Evolutionary conservation across 2,888 invertebrate genomes (phyloP).

Genomic region (Xiphydria camelus): DNA sequence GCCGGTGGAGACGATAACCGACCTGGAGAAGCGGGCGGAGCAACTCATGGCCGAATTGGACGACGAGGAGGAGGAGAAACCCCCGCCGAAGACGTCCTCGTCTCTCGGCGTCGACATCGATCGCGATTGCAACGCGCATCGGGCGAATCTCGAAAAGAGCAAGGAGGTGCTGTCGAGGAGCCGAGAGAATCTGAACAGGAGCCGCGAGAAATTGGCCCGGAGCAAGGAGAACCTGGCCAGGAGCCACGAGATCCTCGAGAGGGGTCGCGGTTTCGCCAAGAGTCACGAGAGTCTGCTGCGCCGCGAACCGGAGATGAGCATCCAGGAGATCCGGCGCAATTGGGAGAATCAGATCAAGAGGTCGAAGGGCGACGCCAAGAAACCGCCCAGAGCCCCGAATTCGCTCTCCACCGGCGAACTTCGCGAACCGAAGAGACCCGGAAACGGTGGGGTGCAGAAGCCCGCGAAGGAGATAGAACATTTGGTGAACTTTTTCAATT

Average conservation of each 20-base stretch:
- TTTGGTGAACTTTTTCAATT: constrained; percentile 53
- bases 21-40: constrained; percentile 47
- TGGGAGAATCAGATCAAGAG: constrained; percentile 47
- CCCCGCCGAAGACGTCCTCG: background rate
- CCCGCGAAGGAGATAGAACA: constrained; percentile 50
- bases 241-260: constrained; percentile 22
- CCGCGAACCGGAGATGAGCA: constrained; percentile 36
- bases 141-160: constrained; percentile 19
- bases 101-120: constrained; percentile 23
- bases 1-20: constrained; percentile 48
- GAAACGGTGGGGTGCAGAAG: constrained; percentile 28
- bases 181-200: constrained; percentile 16
- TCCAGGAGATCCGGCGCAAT: constrained; percentile 47
- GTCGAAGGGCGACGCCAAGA: constrained; percentile 14
- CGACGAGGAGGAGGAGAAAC: constrained; percentile 48
- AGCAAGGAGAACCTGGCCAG: constrained; percentile 19
- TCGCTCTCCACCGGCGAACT: constrained; percentile 7
- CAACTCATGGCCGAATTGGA: constrained; percentile 48
- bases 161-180: constrained; percentile 11
- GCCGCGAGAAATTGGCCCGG: constrained; percentile 24
- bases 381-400: constrained; percentile 9
- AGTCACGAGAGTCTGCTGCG: constrained; percentile 36
- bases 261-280: constrained; percentile 31
- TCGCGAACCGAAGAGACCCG: constrained; percentile 17
- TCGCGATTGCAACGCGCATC: constrained; percentile 20